Evolutionary conservation across 2,113 vertebrate species (phyloP).

Genomic region (Rhinoderma darwinii): DNA sequence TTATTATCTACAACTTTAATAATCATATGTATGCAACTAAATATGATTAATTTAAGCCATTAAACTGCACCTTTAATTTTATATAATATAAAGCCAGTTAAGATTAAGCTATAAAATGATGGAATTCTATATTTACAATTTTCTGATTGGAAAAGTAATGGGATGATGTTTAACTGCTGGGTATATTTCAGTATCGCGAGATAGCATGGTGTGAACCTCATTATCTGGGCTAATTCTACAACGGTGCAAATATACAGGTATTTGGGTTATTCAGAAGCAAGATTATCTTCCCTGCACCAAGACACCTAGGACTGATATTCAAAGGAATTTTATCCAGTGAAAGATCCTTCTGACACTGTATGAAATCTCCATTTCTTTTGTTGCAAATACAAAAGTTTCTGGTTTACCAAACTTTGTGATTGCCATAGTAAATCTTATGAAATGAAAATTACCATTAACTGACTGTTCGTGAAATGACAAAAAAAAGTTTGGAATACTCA

Average conservation of each 20-base stretch:
- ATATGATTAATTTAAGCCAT: background rate
- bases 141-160: conserved; percentile 44
- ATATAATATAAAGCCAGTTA: conserved; percentile 35
- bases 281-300: conserved; percentile 21
- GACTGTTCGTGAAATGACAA: conserved; percentile 54
- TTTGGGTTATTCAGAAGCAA: background rate
- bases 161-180: conserved; percentile 42
- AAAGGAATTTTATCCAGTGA: conserved; percentile 46
- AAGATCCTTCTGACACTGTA: conserved; percentile 41
- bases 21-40: conserved; percentile 27
- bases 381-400: conserved; percentile 51
- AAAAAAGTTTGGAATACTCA: conserved; percentile 48
- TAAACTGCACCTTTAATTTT: conserved; percentile 19
- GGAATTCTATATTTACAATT: conserved; percentile 18
- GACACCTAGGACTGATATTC: background rate
- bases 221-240: conserved; percentile 40
- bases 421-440: conserved; percentile 52
- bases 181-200: conserved; percentile 21
- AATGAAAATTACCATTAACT: conserved; percentile 48
- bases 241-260: conserved; percentile 16
- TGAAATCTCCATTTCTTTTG: conserved; percentile 33
- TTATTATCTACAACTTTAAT: conserved; percentile 23
- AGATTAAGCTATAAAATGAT: conserved; percentile 20
- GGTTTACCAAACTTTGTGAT: conserved; percentile 50
- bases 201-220: conserved; percentile 32